These are phyloP conservation scores for Pygocentrus nattereri DNA, from an alignment of 2,797 vertebrate species.

Conservation along the genomic window DNA sequence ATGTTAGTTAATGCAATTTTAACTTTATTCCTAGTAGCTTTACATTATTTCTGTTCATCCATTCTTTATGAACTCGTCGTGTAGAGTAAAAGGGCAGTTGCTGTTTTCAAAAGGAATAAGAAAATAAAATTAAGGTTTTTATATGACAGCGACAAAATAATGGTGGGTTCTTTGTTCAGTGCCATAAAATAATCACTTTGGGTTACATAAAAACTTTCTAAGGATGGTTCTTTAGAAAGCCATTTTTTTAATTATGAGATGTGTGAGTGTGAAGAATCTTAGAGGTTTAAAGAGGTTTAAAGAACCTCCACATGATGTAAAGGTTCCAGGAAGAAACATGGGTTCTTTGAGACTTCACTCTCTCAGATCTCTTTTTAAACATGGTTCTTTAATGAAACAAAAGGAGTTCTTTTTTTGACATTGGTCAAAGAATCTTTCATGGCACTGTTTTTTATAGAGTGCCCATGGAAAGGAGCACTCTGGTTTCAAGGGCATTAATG, in stretches of 20 bases:
- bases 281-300: too few species aligned
- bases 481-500: constrained; percentile 27
- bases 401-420: neutral
- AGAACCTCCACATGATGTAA: neutral
- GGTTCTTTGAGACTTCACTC: neutral
- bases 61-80: neutral
- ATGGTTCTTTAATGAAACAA: neutral
- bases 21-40: too few species aligned
- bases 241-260: too few species aligned
- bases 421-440: neutral
- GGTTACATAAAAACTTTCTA: too few species aligned
- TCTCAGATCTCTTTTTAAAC: neutral
- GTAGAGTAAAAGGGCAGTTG: neutral
- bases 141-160: neutral
- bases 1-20: too few species aligned
- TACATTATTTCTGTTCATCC: too few species aligned
- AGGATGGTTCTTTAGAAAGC: too few species aligned
- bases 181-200: too few species aligned
- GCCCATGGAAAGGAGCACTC: neutral
- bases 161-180: too few species aligned
- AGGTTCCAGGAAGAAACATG: neutral
- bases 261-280: too few species aligned
- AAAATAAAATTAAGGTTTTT: neutral
- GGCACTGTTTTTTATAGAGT: neutral
- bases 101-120: too few species aligned